A percentile compares a stretch with the other conserved stretches of the same genome.
phyloP scores from a whole-genome alignment of 1,140 invertebrate genomes.

The Oreohelix idahoensis region DNA sequence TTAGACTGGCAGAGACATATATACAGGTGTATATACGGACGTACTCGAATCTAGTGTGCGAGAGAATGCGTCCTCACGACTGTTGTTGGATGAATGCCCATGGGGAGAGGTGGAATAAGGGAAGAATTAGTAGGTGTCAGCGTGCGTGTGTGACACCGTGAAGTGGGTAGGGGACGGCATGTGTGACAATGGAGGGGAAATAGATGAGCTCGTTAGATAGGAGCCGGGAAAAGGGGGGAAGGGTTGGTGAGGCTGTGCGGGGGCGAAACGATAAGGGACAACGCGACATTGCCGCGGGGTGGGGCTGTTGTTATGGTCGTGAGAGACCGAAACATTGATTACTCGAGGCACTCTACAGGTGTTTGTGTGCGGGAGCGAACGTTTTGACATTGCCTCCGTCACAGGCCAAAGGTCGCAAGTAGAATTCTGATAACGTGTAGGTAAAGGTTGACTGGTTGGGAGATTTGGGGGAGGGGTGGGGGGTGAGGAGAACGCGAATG shows the following conservation, averaged over 20 bases:
- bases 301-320: background rate
- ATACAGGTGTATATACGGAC: background rate
- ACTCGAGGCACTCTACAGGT: background rate
- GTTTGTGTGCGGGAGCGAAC: background rate
- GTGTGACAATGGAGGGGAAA: slow-evolving; percentile 4
- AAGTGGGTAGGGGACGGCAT: background rate
- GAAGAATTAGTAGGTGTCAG: background rate
- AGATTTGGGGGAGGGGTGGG: background rate
- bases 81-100: background rate
- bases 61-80: slow-evolving; percentile 10
- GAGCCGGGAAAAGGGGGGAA: background rate
- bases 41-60: background rate
- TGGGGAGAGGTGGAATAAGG: background rate
- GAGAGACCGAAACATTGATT: background rate
- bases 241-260: background rate
- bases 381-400: background rate
- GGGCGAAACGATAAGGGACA: background rate
- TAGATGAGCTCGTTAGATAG: background rate
- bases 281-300: background rate
- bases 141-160: background rate
- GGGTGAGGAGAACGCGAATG: background rate
- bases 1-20: background rate
- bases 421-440: background rate
- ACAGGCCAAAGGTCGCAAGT: background rate
- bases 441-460: background rate